Percentiles rank a stretch among this genome's conserved stretches.
phyloP scores from a whole-genome alignment of 2,113 vertebrate species.

The Rutilus rutilus region DNA sequence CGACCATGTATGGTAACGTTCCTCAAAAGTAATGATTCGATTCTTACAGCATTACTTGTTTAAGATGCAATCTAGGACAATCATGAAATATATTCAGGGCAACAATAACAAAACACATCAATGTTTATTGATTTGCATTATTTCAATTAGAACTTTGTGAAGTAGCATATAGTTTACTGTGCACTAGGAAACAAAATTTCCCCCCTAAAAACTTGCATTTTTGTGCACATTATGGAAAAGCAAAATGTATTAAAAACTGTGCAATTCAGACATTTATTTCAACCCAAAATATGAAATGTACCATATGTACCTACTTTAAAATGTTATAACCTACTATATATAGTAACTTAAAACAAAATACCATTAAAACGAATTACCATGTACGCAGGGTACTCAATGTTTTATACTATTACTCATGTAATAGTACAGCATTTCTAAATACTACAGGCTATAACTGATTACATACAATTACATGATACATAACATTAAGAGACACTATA shows the following conservation, averaged over 20 bases:
- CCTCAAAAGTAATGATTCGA: constrained; percentile 26
- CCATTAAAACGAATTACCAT: too few species aligned
- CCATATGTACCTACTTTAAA: not conserved
- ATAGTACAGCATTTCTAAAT: not conserved
- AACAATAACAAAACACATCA: not conserved
- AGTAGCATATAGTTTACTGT: not conserved
- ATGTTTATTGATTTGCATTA: not conserved
- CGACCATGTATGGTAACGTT: constrained; percentile 36
- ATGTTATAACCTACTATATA: too few species aligned
- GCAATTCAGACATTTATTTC: not conserved
- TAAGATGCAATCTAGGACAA: not conserved
- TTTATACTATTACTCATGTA: too few species aligned
- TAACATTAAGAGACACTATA: not conserved
- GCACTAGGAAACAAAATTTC: not conserved
- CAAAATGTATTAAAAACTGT: not conserved
- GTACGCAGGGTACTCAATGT: too few species aligned
- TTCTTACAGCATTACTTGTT: not conserved
- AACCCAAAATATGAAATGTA: not conserved
- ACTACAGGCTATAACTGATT: not conserved
- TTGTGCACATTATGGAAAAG: not conserved
- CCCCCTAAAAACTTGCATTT: not conserved
- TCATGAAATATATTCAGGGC: not conserved
- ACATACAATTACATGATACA: not conserved
- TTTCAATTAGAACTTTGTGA: not conserved
- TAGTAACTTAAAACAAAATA: too few species aligned